Evolutionary conservation across 2,113 vertebrate species (phyloP).

Genomic region (Pipra filicauda): DNA sequence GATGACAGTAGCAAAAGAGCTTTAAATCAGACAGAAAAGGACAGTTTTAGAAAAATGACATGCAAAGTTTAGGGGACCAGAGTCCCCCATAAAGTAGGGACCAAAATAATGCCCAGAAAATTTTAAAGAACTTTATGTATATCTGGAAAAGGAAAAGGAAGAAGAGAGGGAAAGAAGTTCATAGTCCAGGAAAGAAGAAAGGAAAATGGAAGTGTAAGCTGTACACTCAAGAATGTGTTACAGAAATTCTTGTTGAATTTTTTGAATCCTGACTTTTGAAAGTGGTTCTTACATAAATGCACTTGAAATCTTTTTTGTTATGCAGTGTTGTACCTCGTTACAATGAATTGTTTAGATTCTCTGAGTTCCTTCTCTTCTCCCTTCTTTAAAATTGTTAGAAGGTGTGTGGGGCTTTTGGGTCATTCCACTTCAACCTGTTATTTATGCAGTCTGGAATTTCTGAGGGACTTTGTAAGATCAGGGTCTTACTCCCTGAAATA

Average conservation of each 20-base stretch:
- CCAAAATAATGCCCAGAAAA: not conserved
- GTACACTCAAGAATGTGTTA: not conserved
- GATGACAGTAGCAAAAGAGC: not conserved
- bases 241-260: not conserved
- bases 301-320: not conserved
- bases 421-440: not conserved
- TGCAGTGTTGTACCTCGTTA: not conserved
- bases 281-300: not conserved
- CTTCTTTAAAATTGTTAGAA: not conserved
- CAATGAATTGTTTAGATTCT: not conserved
- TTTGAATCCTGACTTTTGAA: not conserved
- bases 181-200: not conserved
- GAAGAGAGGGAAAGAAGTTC: not conserved
- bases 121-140: not conserved
- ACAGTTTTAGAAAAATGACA: not conserved
- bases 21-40: not conserved
- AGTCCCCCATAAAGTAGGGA: not conserved
- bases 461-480: not conserved
- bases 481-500: not conserved
- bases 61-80: not conserved
- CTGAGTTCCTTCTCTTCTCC: not conserved
- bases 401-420: not conserved
- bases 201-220: not conserved
- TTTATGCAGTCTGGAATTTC: not conserved
- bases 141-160: not conserved